Conservation (phyloP, 2,888 invertebrate species). For the Monopis laevigella region DNA sequence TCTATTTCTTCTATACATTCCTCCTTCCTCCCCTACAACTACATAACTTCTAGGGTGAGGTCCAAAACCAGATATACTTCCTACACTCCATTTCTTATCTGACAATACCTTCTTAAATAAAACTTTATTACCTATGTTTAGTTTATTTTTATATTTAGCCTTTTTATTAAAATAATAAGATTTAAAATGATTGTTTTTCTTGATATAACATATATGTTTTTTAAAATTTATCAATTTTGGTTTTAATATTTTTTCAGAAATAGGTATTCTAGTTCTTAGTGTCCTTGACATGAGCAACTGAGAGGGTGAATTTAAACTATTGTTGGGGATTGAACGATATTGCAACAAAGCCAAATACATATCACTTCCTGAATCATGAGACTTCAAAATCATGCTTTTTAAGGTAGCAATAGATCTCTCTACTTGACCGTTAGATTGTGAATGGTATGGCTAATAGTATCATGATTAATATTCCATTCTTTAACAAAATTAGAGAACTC, state of each 20-base stretch:
- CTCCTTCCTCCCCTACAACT: background rate
- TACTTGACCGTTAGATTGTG: too few relatives aligned
- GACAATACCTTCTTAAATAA: background rate
- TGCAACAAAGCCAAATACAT: slow-evolving; percentile 19
- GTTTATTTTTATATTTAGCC: background rate
- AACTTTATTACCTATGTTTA: background rate
- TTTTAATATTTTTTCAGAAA: slow-evolving; percentile 1
- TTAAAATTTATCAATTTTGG: background rate
- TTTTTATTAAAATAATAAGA: background rate
- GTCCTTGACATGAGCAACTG: slow-evolving; percentile 1
- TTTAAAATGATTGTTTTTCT: background rate
- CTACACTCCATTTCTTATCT: slow-evolving; percentile 1
- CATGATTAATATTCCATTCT: too few relatives aligned
- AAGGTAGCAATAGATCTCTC: too few relatives aligned
- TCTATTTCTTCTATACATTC: background rate
- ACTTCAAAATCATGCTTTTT: too few relatives aligned
- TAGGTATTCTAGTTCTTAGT: background rate
- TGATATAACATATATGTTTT: background rate
- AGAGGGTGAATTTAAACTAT: slow-evolving; percentile 1
- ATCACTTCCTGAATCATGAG: too few relatives aligned
- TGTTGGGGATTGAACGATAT: background rate
- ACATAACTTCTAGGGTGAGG: background rate
- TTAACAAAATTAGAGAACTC: too few relatives aligned
- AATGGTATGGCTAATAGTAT: too few relatives aligned
- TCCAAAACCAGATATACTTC: background rate